These are phyloP conservation scores for Tryphoninae sp. DNA, from an alignment of 2,888 invertebrate species.

Conservation along the genomic window DNA sequence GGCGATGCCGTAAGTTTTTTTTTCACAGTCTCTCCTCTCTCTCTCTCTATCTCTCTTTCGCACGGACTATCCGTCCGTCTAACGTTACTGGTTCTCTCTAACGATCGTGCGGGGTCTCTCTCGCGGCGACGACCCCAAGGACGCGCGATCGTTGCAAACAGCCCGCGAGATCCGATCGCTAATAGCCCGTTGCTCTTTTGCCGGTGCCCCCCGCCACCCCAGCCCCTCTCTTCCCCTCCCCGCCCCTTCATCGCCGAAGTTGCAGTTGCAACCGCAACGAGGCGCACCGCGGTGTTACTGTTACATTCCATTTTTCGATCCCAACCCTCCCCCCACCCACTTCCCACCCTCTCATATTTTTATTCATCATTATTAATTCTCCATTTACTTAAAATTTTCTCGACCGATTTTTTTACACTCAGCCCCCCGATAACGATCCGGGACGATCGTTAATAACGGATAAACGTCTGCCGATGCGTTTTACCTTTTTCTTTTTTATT, in stretches of 20 bases:
- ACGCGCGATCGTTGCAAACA: constrained; percentile 62
- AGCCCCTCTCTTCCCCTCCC: not conserved
- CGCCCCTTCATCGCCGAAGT: not conserved
- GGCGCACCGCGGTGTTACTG: constrained; percentile 42
- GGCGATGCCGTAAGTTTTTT: constrained; percentile 15
- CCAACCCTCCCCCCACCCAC: not conserved
- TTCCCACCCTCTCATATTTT: not conserved
- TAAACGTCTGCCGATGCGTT: no score
- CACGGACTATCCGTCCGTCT: constrained; percentile 35
- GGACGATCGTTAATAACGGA: no score
- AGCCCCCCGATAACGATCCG: no score
- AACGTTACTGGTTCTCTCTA: constrained; percentile 39
- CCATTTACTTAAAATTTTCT: constrained; percentile 4
- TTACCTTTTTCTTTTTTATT: no score
- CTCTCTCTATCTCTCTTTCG: constrained; percentile 18
- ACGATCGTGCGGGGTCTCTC: constrained; percentile 54
- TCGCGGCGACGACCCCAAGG: constrained; percentile 69
- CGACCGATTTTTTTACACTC: not conserved
- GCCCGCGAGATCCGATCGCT: constrained; percentile 65
- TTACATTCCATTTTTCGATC: constrained; percentile 26
- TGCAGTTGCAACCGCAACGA: constrained; percentile 49
- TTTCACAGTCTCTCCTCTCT: constrained; percentile 5
- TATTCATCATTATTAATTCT: not conserved
- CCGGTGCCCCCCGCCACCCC: constrained; percentile 30
- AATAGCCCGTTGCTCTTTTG: constrained; percentile 58